phyloP scores from a whole-genome alignment of 2,797 vertebrate genomes.

The Acestrorhynchus altus region DNA sequence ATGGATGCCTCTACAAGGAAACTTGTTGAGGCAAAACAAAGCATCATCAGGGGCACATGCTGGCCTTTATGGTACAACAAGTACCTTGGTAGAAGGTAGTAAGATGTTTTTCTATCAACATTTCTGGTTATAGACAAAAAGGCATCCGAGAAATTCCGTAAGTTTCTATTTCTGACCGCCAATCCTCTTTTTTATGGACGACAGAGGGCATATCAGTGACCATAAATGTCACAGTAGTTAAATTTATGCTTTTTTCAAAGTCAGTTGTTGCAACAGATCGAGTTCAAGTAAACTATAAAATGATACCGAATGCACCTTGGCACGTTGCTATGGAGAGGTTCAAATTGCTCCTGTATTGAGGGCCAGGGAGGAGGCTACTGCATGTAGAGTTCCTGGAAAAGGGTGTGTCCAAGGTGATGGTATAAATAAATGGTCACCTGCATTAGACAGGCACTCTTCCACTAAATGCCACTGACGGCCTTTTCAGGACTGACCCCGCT shows the following conservation, averaged over 20 bases:
- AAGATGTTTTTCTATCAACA: no score
- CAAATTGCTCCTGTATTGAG: neutral
- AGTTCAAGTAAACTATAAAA: no score
- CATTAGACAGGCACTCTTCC: neutral
- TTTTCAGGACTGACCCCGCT: neutral
- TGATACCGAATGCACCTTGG: neutral
- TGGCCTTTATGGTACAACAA: no score
- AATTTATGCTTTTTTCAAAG: neutral
- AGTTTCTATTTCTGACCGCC: no score
- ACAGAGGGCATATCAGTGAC: no score
- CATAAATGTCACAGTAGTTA: neutral
- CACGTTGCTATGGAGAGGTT: neutral
- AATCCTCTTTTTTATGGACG: no score
- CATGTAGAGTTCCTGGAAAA: neutral
- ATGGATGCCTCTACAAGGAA: no score
- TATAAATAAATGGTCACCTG: conserved; percentile 13
- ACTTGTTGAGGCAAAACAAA: no score
- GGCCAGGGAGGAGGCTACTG: neutral
- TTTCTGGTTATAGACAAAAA: no score
- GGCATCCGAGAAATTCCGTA: no score
- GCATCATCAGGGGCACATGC: no score
- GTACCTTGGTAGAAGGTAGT: no score
- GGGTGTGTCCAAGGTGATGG: neutral
- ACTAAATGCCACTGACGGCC: neutral
- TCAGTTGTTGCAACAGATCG: neutral